phyloP scores from a whole-genome alignment of 2,797 vertebrate genomes.

The Acanthopagrus latus region DNA sequence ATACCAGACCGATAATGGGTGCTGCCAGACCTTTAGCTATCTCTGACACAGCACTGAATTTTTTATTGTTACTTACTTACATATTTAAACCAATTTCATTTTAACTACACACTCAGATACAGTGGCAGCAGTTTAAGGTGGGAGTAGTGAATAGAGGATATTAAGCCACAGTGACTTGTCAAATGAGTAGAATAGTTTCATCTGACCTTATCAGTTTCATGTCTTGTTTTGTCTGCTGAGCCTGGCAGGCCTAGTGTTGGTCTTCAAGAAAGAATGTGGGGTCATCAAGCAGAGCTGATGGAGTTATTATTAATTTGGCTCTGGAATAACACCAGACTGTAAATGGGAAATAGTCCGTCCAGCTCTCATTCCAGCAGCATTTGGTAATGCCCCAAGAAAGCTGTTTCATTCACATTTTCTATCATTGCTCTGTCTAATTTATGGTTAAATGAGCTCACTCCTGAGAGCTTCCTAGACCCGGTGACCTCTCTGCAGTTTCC shows the following conservation, averaged over 20 bases:
- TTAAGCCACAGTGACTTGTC: slow-evolving; percentile 33
- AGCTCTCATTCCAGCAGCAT: slow-evolving; percentile 52
- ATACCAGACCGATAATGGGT: no score
- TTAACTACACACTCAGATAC: background rate
- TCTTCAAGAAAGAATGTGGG: slow-evolving; percentile 73
- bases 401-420: slow-evolving; percentile 65
- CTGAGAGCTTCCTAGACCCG: slow-evolving; percentile 35
- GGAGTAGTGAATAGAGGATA: slow-evolving; percentile 12
- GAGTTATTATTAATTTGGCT: slow-evolving; percentile 64
- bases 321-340: slow-evolving; percentile 56
- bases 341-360: slow-evolving; percentile 50
- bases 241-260: slow-evolving; percentile 55
- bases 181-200: slow-evolving; percentile 72
- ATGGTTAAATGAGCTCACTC: slow-evolving; percentile 34
- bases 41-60: no score
- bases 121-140: slow-evolving; percentile 28
- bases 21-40: no score
- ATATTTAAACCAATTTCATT: background rate
- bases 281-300: slow-evolving; percentile 51
- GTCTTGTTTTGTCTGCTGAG: slow-evolving; percentile 76
- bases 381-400: slow-evolving; percentile 48
- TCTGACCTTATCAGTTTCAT: slow-evolving; percentile 75
- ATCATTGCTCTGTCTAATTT: slow-evolving; percentile 36
- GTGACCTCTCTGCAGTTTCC: slow-evolving; percentile 38
- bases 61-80: background rate